phyloP scores from a whole-genome alignment of 1,140 invertebrate species.

The Bombus terrestris region DNA sequence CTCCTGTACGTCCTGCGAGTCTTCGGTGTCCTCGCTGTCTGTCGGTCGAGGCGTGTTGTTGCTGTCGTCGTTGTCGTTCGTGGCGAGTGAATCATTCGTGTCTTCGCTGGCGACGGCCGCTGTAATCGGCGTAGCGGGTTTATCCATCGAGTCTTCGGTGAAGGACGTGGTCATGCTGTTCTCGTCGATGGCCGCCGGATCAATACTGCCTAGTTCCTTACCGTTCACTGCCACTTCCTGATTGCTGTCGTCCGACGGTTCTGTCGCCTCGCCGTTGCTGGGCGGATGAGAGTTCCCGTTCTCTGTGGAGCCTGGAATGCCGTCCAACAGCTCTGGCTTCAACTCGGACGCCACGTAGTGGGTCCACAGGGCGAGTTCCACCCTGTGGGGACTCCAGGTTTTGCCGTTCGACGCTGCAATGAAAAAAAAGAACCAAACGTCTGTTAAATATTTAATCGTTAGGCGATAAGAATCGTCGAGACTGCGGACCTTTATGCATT shows the following conservation, averaged over 20 bases:
- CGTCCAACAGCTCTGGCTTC: conserved; percentile 91
- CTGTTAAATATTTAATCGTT: not conserved
- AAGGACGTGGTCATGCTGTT: conserved; percentile 87
- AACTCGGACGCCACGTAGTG: conserved; percentile 93
- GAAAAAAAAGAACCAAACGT: not conserved
- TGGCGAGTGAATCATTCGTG: conserved; percentile 78
- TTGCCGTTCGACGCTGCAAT: conserved; percentile 83
- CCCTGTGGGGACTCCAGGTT: conserved; percentile 91
- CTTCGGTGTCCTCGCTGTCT: conserved; percentile 80
- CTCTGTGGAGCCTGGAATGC: conserved; percentile 86
- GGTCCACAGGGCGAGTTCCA: conserved; percentile 95
- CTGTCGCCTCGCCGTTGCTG: conserved; percentile 80
- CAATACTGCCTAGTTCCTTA: conserved; percentile 72
- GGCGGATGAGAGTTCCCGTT: conserved; percentile 83
- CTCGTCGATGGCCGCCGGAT: conserved; percentile 80
- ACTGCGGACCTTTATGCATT: not conserved
- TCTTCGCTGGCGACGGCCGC: conserved; percentile 76
- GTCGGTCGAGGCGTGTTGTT: conserved; percentile 79
- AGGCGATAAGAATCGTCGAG: not conserved
- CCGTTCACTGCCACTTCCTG: conserved; percentile 79
- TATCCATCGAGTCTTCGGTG: conserved; percentile 88
- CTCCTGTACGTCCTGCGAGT: conserved; percentile 79
- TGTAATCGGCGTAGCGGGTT: conserved; percentile 81
- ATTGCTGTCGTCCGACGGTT: conserved; percentile 83
- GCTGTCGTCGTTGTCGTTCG: conserved; percentile 78